Conservation (phyloP, 1,140 invertebrate genomes). For the Grapholita molesta region DNA sequence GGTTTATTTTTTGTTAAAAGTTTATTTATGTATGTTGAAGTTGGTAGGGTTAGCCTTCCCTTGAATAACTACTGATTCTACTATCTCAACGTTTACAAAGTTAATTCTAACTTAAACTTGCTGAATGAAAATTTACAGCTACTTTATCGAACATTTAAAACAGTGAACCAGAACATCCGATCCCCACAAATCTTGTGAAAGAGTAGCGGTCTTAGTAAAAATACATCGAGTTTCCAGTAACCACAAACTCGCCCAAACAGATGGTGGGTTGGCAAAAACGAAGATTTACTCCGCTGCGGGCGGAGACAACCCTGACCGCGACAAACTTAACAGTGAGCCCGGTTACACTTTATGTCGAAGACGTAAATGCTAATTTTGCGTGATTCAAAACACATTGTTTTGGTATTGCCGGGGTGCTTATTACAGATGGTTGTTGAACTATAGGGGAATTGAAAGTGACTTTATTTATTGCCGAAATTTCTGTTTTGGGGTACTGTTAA, state of each 20-base stretch:
- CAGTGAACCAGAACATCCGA: neutral
- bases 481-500: neutral
- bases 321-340: neutral
- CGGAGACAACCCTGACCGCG: neutral
- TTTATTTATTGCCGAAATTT: neutral
- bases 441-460: conserved; percentile 12
- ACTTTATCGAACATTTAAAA: neutral
- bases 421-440: conserved; percentile 11
- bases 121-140: neutral
- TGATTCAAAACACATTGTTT: too few relatives aligned
- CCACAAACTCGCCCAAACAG: conserved; percentile 14
- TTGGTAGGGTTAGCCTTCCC: too few relatives aligned
- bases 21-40: too few relatives aligned
- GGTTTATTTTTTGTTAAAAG: too few relatives aligned
- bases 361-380: neutral
- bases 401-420: neutral
- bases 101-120: neutral
- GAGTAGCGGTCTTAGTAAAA: conserved; percentile 14
- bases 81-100: neutral
- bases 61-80: too few relatives aligned
- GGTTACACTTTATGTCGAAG: neutral
- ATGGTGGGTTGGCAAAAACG: conserved; percentile 10
- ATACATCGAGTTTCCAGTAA: neutral
- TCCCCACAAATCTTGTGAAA: conserved; percentile 3
- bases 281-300: conserved; percentile 15